Evolutionary conservation across 2,888 invertebrate genomes (phyloP).

Genomic region (Pantelozetes paolii): DNA sequence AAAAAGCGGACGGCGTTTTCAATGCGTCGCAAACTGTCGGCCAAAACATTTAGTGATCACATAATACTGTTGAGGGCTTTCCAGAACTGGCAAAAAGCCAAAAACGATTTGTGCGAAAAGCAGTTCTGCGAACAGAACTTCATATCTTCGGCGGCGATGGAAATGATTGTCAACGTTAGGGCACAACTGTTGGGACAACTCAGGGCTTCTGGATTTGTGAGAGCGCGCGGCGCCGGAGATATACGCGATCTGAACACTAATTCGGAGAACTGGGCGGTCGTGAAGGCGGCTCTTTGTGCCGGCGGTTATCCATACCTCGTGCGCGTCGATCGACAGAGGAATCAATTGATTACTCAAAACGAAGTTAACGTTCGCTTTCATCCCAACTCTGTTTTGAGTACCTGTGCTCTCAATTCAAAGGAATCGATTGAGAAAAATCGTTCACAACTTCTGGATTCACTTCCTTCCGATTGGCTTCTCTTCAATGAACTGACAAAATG

Average conservation of each 20-base stretch:
- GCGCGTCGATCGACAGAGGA: conserved; percentile 63
- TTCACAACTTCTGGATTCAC: conserved; percentile 53
- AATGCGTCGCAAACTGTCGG: conserved; percentile 67
- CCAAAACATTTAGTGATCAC: conserved; percentile 80
- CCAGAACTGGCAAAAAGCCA: conserved; percentile 75
- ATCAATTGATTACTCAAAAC: conserved; percentile 62
- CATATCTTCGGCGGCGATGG: conserved; percentile 76
- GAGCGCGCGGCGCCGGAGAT: conserved; percentile 57
- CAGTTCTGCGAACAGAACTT: conserved; percentile 71
- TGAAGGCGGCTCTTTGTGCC: conserved; percentile 80
- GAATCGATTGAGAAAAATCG: conserved; percentile 52
- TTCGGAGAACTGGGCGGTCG: conserved; percentile 80
- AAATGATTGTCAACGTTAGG: conserved; percentile 79
- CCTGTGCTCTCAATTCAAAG: conserved; percentile 50
- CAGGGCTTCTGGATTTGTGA: conserved; percentile 66
- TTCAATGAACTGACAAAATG: conserved; percentile 78
- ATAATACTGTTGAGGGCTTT: conserved; percentile 77
- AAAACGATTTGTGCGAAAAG: conserved; percentile 65
- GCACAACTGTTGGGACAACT: conserved; percentile 77
- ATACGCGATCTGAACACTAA: conserved; percentile 74
- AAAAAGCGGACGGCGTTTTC: conserved; percentile 61
- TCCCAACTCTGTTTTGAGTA: conserved; percentile 60
- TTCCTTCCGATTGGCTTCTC: conserved; percentile 76
- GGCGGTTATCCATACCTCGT: conserved; percentile 87
- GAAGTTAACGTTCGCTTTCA: conserved; percentile 63